Evolutionary conservation across 2,113 vertebrate genomes (phyloP), one percentile per base, ranked within the genome.

Genomic region (Lichenostomus cassidix): DNA sequence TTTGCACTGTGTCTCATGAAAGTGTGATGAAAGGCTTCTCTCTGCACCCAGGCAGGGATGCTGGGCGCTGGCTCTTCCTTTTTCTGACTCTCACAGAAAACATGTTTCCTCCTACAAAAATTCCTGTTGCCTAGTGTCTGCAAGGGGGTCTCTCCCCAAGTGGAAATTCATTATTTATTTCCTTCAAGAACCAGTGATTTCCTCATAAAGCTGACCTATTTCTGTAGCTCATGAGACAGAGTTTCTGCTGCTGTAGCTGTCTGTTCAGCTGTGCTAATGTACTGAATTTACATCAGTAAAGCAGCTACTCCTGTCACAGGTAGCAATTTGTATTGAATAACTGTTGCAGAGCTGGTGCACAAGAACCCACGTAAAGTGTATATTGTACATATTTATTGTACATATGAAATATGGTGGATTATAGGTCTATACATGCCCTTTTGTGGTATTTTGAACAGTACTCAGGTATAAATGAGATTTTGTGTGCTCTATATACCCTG

Each of bases 111-210:
- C n/a, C 33, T 59, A 50, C n/a, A n/a, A 75, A 79, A 90, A 35
- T 39, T 60, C 49, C 41, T 1, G 0, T 10, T 49, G 23, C 31
- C 24, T 75, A 5, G 0, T 46, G 14, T 67, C 47, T 89, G 25
- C 31, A 28, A 35, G 9, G 11, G 3, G 0, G 9, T 91, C 6
- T 89, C 12, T 28, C 5, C 27, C 8, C 16, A 41, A 25, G 46
- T 53, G 42, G 63, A 77, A 80, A 15, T 47, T 91, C 10, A 7
- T 37, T 89, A 27, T 86, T 87, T 90, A 65, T 70, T 89, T 93
- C 31, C 35, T 77, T 24, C 22, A 55, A 62, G 50, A 83, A 42
- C 20, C 53, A 41, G 22, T 21, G 47, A 50, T 77, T 89, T 69
- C 41, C 69, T 70, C n/a, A 22, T 35, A 53, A 91, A 85, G n/a